phyloP scores from a whole-genome alignment of 2,797 vertebrate species.

The Diplodus sargus region DNA sequence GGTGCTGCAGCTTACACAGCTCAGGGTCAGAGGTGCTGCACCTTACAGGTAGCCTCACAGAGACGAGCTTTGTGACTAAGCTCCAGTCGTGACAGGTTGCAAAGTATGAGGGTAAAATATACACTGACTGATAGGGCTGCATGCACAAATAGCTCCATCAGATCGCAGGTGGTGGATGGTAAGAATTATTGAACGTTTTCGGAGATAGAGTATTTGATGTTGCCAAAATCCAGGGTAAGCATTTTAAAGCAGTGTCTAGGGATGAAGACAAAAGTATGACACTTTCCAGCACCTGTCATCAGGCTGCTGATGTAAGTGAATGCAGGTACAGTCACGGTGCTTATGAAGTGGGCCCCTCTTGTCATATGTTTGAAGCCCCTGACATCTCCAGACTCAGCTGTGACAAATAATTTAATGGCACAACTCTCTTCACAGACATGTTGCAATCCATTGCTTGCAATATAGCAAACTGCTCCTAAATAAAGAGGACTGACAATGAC shows the following conservation, averaged over 20 bases:
- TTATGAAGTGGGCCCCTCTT: background rate
- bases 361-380: background rate
- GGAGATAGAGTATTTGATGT: background rate
- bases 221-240: no score
- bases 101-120: background rate
- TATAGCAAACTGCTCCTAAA: background rate
- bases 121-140: background rate
- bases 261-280: background rate
- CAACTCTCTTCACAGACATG: background rate
- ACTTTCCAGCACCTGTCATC: background rate
- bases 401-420: background rate
- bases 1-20: slow-evolving; percentile 48
- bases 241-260: background rate
- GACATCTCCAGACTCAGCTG: background rate
- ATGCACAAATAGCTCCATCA: background rate
- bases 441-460: background rate
- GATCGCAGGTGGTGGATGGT: background rate
- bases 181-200: background rate
- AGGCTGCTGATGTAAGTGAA: background rate
- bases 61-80: slow-evolving; percentile 14
- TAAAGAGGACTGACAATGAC: background rate
- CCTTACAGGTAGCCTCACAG: slow-evolving; percentile 42
- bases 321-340: background rate
- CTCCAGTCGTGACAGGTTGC: slow-evolving; percentile 24
- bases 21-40: slow-evolving; percentile 54